Percentiles rank a stretch among this genome's conserved stretches.
Conservation (phyloP, 2,797 vertebrate species). For the Clarias pachynema region DNA sequence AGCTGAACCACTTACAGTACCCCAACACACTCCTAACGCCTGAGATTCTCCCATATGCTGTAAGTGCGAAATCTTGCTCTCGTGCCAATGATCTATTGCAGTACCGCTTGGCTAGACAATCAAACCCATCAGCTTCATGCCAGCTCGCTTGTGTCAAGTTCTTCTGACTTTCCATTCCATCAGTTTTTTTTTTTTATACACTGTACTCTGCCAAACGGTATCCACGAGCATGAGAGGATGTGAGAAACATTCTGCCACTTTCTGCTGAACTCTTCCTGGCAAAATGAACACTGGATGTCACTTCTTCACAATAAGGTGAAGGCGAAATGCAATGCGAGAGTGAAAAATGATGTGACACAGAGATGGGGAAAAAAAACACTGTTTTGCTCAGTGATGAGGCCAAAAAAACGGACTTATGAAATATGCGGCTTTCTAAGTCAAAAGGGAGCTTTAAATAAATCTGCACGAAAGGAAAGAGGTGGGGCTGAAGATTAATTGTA, state of each 20-base stretch:
- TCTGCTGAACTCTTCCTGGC: constrained; percentile 49
- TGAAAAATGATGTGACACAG: constrained; percentile 18
- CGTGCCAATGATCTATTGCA: constrained; percentile 39
- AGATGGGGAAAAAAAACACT: neutral
- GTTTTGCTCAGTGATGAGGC: neutral
- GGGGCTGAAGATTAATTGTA: neutral
- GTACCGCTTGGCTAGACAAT: constrained; percentile 40
- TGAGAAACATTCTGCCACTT: constrained; percentile 56
- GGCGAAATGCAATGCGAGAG: constrained; percentile 32
- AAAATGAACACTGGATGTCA: constrained; percentile 35
- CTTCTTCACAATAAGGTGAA: constrained; percentile 42
- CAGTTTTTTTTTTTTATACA: constrained; percentile 44
- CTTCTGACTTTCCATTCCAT: constrained; percentile 49
- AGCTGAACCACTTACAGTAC: constrained; percentile 62
- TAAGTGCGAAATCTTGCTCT: constrained; percentile 50
- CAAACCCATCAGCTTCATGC: constrained; percentile 69
- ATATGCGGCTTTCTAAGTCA: constrained; percentile 1
- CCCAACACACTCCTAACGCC: constrained; percentile 52
- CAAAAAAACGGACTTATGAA: neutral
- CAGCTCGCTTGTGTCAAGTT: constrained; percentile 66
- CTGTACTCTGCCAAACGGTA: constrained; percentile 48
- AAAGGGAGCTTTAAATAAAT: constrained; percentile 1
- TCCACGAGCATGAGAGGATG: constrained; percentile 27
- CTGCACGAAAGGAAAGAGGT: neutral
- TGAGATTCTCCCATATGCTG: constrained; percentile 57